Conservation (phyloP, 2,797 vertebrate species). For the Cyclura pinguis region DNA sequence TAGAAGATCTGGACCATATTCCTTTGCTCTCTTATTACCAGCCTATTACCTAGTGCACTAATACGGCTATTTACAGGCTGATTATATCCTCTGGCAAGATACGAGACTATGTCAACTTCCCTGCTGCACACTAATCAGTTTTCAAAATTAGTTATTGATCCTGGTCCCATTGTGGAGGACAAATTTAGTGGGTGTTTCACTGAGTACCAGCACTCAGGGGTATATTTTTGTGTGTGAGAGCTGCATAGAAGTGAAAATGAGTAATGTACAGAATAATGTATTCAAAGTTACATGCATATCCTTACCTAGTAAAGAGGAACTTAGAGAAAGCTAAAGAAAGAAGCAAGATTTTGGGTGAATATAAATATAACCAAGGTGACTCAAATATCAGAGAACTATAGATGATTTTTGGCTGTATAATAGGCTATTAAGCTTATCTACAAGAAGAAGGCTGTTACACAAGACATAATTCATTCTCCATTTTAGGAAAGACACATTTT, state of each 20-base stretch:
- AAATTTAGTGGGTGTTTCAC: conserved; percentile 87
- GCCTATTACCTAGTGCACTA: conserved; percentile 81
- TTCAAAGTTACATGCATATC: conserved; percentile 61
- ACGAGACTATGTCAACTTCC: conserved; percentile 86
- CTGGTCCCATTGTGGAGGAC: conserved; percentile 80
- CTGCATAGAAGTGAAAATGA: conserved; percentile 64
- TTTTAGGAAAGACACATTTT: background rate
- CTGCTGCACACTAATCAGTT: conserved; percentile 97
- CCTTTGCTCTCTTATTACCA: conserved; percentile 67
- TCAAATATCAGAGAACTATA: background rate
- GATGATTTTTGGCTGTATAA: background rate
- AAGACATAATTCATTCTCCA: background rate
- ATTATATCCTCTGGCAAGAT: conserved; percentile 96
- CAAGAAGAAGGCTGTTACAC: background rate
- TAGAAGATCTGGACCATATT: conserved; percentile 63
- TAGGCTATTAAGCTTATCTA: background rate
- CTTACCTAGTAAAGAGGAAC: conserved; percentile 55
- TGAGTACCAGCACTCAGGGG: conserved; percentile 78
- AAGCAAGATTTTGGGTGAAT: background rate
- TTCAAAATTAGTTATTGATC: conserved; percentile 99
- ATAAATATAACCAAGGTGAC: conserved; percentile 22
- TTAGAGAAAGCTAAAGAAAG: conserved; percentile 54
- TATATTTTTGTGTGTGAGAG: conserved; percentile 57
- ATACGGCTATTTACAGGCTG: conserved; percentile 89
- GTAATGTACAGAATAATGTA: conserved; percentile 73